Conservation (phyloP, 2,888 invertebrate genomes). For the Periphyllus acericola region DNA sequence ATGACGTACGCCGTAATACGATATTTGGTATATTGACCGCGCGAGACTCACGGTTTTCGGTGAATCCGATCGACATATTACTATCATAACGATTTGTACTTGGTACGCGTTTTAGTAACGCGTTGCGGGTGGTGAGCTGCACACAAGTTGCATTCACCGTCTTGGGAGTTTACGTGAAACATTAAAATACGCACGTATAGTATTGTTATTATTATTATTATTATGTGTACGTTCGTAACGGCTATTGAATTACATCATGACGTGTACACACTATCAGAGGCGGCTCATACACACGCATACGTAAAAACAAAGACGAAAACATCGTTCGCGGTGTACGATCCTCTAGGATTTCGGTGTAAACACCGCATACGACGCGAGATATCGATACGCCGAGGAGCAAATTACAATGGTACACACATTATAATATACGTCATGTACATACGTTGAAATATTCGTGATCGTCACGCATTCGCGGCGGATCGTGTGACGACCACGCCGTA, state of each 20-base stretch:
- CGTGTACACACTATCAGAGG: background rate
- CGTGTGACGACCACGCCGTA: constrained; percentile 17
- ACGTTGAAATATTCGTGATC: constrained; percentile 8
- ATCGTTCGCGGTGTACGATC: background rate
- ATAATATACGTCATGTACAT: background rate
- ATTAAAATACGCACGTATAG: background rate
- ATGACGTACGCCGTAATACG: too few relatives aligned
- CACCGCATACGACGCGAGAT: background rate
- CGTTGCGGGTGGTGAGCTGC: too few relatives aligned
- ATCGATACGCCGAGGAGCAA: constrained; percentile 10
- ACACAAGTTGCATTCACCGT: background rate
- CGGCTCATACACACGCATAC: background rate
- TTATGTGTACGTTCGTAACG: background rate
- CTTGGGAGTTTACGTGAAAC: background rate
- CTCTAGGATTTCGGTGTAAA: background rate
- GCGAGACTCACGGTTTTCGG: background rate
- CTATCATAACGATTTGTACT: too few relatives aligned
- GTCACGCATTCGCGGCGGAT: constrained; percentile 54
- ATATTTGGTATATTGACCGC: too few relatives aligned
- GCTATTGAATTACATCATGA: constrained; percentile 18
- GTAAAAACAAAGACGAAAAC: background rate
- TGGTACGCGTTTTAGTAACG: too few relatives aligned
- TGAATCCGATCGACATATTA: background rate
- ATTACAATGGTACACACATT: constrained; percentile 2
- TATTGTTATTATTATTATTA: too few relatives aligned